Base-by-base conservation (phyloP, 2,113 vertebrate species). In the Pterocles gutturalis region DNA sequence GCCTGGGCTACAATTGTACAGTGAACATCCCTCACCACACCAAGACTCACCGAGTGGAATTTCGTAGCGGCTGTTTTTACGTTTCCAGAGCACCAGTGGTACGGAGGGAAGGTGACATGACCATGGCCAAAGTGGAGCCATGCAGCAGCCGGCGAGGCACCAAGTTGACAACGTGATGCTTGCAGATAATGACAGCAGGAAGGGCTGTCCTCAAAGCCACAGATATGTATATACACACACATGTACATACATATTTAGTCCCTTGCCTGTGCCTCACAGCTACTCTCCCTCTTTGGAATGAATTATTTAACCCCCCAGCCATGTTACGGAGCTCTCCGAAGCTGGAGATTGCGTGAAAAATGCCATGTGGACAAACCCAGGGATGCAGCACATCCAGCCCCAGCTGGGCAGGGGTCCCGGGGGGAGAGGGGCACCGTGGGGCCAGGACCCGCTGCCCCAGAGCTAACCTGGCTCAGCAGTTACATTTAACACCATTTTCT, bases 221-320 rank as follows among this genome's bases (percentile, higher is more conserved):
- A 1, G 24, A 38, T 38, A 17, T 48, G 19, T 48, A 48, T 48
- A 49, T 49, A 24, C 29, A 4, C 24, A 20, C 24, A 28, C 18
- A 15, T 26, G 13, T 53, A 17, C 36, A 67, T 7, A 18, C 26
- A 22, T 11, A 16, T 69, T 53, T 46, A 54, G 25, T 76, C 86
- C 34, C 61, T 69, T 49, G 25, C 49, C 48, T 51, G 18, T 4
- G 6, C 66, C 61, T 78, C 85, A 45, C 51, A 65, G 24, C 82
- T 73, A 46, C 77, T 55, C 34, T 79, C 28, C 81, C 51, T 28
- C 75, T 79, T 49, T 16, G 19, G 28, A 75, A 87, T 94, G 2
- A 87, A 90, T 80, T 87, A 94, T 90, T 96, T 76, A 96, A 90
- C 33, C 41, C 51, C 43, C 77, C 46, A 82, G 66, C 72, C 80